Evolutionary conservation across 2,797 vertebrate genomes (phyloP), one percentile per base, ranked within the genome.

Genomic region (Apogon hyalosoma): DNA sequence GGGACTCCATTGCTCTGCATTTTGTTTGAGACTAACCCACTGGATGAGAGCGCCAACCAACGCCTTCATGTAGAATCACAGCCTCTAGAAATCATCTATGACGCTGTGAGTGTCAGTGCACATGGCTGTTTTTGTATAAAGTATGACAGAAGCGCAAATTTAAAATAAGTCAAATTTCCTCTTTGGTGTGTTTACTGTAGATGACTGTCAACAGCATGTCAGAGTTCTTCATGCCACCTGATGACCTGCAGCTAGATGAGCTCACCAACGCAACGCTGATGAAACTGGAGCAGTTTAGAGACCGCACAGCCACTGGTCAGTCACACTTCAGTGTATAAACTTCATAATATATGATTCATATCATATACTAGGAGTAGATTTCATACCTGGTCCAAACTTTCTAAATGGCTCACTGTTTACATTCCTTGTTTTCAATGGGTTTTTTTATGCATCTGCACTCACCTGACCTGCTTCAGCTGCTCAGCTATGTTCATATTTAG

Each of bases 201-300:
- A 91, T 91, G 84, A 99, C 98, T 0, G 96, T 99, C 77, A 99
- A 99, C 86, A 94, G 91, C 82, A 94, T 98, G 91, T 90, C 95
- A 0, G 93, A 92, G 8, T 99, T 99, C 90, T 99, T 99, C 92
- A 94, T 94, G 79, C 96, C 95, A 55, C 97, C 98, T 0, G 94
- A 96, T 57, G 94, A 98, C 51, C 93, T 99, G 55, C 93, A 94
- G 89, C 92, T 99, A 79, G 95, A 96, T 63, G 97, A 98, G 61
- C 70, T 99, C 64, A 98, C 98, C 15, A 97, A 96, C 13, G 97
- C 94, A 1, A 99, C 98, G 45, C 92, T 97, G 80, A 96, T 95
- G 92, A 99, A 99, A 83, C 92, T 99, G 76, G 98, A 99, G 92
- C 96, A 98, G 90, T 99, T 99, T 78, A 94, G 96, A 88, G 96